Conservation (phyloP, 2,113 vertebrate genomes). For the Mirounga angustirostris region DNA sequence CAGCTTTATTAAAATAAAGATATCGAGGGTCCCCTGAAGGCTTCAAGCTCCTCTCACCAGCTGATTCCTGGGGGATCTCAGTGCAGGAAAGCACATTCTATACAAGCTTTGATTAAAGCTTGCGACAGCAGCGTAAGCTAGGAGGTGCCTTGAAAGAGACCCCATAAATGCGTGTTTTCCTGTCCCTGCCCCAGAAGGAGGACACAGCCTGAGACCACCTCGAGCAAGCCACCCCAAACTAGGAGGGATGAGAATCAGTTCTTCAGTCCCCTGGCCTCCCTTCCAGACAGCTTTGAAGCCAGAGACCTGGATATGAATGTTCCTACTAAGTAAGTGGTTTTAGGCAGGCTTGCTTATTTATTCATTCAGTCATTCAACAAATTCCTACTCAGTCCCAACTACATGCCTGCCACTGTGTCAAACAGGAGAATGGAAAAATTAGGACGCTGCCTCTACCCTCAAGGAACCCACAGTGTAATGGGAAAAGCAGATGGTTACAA, state of each 20-base stretch:
- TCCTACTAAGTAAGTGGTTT: slow-evolving; percentile 32
- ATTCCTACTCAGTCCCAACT: neutral
- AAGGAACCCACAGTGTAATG: neutral
- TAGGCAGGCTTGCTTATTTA: neutral
- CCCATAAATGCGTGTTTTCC: neutral
- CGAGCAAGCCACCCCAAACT: neutral
- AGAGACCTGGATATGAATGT: neutral
- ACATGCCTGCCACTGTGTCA: neutral
- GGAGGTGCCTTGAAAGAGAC: neutral
- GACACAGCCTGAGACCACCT: neutral
- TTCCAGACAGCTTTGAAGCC: neutral
- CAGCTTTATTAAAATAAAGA: slow-evolving; percentile 84
- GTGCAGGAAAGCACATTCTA: neutral
- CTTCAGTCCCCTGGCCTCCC: neutral
- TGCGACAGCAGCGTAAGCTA: neutral
- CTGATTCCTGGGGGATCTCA: slow-evolving; percentile 9
- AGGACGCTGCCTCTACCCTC: neutral
- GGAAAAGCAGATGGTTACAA: neutral
- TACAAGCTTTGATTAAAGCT: slow-evolving; percentile 5
- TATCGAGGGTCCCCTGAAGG: neutral
- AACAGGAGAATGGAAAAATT: neutral
- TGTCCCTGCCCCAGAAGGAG: neutral
- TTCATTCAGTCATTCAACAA: neutral
- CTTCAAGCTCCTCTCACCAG: slow-evolving; percentile 48
- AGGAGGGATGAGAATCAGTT: neutral